Conservation (phyloP, 2,113 vertebrate species). For the Pedionomus torquatus region DNA sequence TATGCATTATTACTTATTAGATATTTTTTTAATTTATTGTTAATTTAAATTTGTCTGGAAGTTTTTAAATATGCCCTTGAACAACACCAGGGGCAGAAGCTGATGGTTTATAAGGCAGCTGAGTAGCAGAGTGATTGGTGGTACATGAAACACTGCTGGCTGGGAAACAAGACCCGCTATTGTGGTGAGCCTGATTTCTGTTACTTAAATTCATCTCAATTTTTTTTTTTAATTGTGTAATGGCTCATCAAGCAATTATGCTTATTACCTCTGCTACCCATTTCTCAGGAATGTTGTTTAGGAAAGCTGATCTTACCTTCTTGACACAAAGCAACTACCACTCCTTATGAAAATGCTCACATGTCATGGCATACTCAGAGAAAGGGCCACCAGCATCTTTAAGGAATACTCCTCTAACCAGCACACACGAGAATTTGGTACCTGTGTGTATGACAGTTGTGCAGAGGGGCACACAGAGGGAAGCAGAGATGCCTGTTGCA, state of each 20-base stretch:
- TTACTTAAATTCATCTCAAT: neutral
- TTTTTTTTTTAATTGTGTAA: neutral
- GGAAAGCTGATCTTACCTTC: neutral
- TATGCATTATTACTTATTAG: neutral
- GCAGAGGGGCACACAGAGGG: neutral
- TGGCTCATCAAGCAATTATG: neutral
- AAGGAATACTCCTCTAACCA: neutral
- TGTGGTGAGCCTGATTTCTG: neutral
- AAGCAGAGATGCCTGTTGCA: neutral
- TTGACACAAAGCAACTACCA: neutral
- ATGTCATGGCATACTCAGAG: fast-evolving
- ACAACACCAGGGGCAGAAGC: neutral
- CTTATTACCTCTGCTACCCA: fast-evolving
- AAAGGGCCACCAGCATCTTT: neutral
- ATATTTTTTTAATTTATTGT: neutral
- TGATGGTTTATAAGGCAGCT: neutral
- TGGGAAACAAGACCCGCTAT: neutral
- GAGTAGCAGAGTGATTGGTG: neutral
- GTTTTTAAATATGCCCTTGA: neutral
- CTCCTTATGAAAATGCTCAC: neutral
- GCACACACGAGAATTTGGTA: fast-evolving
- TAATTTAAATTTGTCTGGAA: neutral
- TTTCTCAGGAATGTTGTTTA: neutral
- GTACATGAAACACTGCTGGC: neutral
- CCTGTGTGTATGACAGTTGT: neutral